phyloP scores from a whole-genome alignment of 2,113 vertebrate genomes.

The Equus przewalskii region DNA sequence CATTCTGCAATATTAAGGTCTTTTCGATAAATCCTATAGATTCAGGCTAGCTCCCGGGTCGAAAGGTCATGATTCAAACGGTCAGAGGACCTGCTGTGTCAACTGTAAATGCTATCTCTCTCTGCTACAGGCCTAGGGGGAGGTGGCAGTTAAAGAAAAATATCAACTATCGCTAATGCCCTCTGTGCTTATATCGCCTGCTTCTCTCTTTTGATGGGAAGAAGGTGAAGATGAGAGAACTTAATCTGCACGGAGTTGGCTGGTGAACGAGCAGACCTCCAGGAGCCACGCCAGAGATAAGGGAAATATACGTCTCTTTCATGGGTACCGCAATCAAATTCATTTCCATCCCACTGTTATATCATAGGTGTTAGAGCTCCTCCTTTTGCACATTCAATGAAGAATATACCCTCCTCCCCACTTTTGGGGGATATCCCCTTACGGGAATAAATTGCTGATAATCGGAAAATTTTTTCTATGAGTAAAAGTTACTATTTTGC shows the following conservation, averaged over 20 bases:
- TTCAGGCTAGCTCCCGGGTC: constrained; percentile 4
- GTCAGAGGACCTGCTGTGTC: not conserved
- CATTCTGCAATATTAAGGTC: constrained; percentile 3
- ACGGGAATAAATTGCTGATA: not conserved
- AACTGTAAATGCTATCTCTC: constrained; percentile 29
- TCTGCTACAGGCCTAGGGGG: not conserved
- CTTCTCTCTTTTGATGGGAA: not conserved
- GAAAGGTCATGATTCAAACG: constrained; percentile 5
- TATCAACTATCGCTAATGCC: not conserved
- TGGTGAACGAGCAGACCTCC: not conserved
- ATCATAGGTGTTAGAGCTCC: not conserved
- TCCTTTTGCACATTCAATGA: not conserved
- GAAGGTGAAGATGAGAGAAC: not conserved
- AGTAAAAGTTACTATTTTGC: not conserved
- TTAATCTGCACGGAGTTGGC: not conserved
- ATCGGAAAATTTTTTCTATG: not conserved
- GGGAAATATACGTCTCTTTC: not conserved
- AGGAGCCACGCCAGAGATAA: not conserved
- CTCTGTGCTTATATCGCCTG: not conserved
- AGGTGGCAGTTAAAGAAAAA: not conserved
- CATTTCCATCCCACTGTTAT: not conserved
- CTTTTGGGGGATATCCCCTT: not conserved
- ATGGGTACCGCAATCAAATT: not conserved
- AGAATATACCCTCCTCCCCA: not conserved
- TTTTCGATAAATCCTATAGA: constrained; percentile 52